Percentiles rank a stretch among this genome's conserved stretches.
phyloP scores from a whole-genome alignment of 2,888 invertebrate genomes.

The Phoenoteleia sp. region DNA sequence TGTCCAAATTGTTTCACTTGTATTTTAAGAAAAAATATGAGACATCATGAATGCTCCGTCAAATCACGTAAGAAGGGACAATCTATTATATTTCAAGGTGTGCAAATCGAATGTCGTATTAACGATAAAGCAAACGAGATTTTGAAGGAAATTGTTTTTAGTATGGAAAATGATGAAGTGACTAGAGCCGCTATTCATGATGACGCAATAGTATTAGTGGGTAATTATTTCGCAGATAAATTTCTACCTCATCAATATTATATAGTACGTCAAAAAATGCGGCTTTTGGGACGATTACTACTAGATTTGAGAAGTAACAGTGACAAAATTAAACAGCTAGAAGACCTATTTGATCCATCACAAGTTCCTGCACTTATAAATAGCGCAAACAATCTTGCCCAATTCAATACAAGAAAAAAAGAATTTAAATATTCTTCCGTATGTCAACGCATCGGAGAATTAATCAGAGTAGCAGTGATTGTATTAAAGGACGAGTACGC shows the following conservation, averaged over 20 bases:
- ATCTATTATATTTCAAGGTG: neutral
- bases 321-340: too few relatives aligned
- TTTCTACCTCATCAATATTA: conserved; percentile 41
- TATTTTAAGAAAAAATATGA: conserved; percentile 1
- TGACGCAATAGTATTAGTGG: conserved; percentile 14
- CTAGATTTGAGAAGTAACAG: too few relatives aligned
- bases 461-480: neutral
- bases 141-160: neutral
- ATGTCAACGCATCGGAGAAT: neutral
- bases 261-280: conserved; percentile 42
- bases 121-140: neutral
- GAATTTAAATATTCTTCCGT: neutral
- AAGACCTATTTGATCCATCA: too few relatives aligned
- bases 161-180: conserved; percentile 28
- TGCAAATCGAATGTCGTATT: conserved; percentile 4
- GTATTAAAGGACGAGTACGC: conserved; percentile 5
- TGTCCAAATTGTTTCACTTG: conserved; percentile 19
- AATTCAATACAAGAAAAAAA: neutral
- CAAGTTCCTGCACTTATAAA: neutral
- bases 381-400: neutral
- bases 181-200: conserved; percentile 25
- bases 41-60: conserved; percentile 4
- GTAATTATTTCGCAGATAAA: conserved; percentile 42
- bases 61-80: neutral
- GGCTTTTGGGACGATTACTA: neutral